phyloP scores from a whole-genome alignment of 2,113 vertebrate genomes.

The Donacobius atricapilla region DNA sequence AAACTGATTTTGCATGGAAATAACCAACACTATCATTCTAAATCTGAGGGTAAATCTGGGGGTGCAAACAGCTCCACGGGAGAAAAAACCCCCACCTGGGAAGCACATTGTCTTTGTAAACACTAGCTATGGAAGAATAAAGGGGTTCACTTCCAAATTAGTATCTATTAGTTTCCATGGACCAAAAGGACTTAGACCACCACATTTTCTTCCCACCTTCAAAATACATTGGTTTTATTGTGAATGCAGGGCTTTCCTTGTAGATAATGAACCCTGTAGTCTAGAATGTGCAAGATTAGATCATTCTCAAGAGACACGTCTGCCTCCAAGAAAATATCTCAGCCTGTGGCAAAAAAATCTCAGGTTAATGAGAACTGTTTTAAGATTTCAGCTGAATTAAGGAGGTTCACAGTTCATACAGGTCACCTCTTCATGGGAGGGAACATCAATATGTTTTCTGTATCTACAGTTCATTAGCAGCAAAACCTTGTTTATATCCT shows the following conservation, averaged over 20 bases:
- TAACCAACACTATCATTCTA: neutral
- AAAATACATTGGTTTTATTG: neutral
- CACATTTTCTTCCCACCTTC: neutral
- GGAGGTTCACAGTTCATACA: neutral
- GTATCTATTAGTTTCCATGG: neutral
- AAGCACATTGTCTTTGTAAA: neutral
- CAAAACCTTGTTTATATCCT: neutral
- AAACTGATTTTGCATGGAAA: neutral
- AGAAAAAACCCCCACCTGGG: neutral
- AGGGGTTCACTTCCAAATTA: neutral
- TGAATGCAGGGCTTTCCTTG: neutral
- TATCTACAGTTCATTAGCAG: slow-evolving; percentile 30
- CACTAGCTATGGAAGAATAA: neutral
- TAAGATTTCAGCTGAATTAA: slow-evolving; percentile 16
- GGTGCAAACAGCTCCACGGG: neutral
- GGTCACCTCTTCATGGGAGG: neutral
- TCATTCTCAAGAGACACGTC: neutral
- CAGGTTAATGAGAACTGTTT: neutral
- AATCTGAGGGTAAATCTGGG: neutral
- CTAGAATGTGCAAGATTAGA: neutral
- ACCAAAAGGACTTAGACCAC: neutral
- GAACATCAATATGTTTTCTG: neutral
- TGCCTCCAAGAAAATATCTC: neutral
- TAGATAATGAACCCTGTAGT: neutral
- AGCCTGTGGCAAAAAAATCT: neutral